These are phyloP conservation scores for Tenthredo livida DNA, from an alignment of 2,888 invertebrate species.

Conservation along the genomic window DNA sequence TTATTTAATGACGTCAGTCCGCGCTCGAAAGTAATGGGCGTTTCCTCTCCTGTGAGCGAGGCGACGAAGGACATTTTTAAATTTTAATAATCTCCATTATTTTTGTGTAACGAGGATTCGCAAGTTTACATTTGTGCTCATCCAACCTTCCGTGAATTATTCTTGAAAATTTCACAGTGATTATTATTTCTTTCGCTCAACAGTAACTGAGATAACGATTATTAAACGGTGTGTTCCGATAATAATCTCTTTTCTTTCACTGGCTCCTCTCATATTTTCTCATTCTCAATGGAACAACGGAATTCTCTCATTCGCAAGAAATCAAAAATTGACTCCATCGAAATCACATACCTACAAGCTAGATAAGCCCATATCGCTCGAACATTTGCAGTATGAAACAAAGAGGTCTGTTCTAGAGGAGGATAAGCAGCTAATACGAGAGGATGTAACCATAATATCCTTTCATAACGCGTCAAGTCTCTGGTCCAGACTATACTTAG, in stretches of 20 bases:
- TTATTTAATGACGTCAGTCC: slow-evolving; percentile 63
- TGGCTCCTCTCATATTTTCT: background rate
- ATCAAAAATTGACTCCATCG: background rate
- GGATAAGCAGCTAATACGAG: background rate
- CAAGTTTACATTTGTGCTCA: slow-evolving; percentile 51
- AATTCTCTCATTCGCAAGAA: background rate
- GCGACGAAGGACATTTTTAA: slow-evolving; percentile 45
- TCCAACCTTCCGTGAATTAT: slow-evolving; percentile 58
- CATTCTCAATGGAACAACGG: background rate
- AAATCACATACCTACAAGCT: background rate
- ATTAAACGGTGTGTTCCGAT: background rate
- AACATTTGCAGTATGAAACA: background rate
- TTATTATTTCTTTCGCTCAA: slow-evolving; percentile 36
- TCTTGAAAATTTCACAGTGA: slow-evolving; percentile 51
- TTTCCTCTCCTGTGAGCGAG: slow-evolving; percentile 15
- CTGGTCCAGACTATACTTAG: background rate
- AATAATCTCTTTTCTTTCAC: background rate
- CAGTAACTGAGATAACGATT: slow-evolving; percentile 36
- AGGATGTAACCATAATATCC: background rate
- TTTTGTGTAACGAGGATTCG: slow-evolving; percentile 62
- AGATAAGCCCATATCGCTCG: background rate
- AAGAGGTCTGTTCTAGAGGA: background rate
- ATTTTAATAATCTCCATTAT: slow-evolving; percentile 64
- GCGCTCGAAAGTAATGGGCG: slow-evolving; percentile 59
- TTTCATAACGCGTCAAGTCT: background rate